Percentiles rank a stretch among this genome's conserved stretches.
Conservation (phyloP, 1,140 invertebrate genomes). For the Trichonephila inaurata region DNA sequence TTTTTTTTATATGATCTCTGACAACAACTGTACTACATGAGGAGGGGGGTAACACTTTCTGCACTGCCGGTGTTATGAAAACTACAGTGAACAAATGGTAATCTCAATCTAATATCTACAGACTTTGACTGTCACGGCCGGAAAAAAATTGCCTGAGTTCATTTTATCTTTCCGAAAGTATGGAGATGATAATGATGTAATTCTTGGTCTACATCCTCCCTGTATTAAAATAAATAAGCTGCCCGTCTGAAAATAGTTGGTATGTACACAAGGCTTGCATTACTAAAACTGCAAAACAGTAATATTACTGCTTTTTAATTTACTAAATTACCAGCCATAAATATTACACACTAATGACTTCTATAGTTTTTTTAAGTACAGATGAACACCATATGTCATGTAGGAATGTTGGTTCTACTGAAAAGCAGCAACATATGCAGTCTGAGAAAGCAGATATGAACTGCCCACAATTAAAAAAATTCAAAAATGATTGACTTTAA, state of each 20-base stretch:
- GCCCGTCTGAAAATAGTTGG: conserved; percentile 77
- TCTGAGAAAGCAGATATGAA: background rate
- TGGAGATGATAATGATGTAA: conserved; percentile 76
- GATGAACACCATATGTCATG: conserved; percentile 74
- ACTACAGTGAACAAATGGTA: conserved; percentile 55
- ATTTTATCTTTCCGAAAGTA: conserved; percentile 47
- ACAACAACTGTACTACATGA: conserved; percentile 64
- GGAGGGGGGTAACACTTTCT: conserved; percentile 37
- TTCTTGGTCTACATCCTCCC: conserved; percentile 75
- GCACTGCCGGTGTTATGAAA: conserved; percentile 56
- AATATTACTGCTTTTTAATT: conserved; percentile 74
- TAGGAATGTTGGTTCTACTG: conserved; percentile 76
- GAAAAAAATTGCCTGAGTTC: conserved; percentile 75
- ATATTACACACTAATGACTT: conserved; percentile 75
- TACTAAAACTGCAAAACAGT: conserved; percentile 77
- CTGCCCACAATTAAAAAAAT: conserved; percentile 38
- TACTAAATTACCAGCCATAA: conserved; percentile 75
- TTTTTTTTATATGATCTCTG: conserved; percentile 14
- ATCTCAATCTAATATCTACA: conserved; percentile 63
- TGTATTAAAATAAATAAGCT: conserved; percentile 77
- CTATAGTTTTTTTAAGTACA: conserved; percentile 76
- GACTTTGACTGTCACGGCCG: conserved; percentile 72
- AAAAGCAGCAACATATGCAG: conserved; percentile 71
- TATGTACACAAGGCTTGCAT: conserved; percentile 77
- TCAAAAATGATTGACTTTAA: conserved; percentile 37